Evolutionary conservation across 2,888 invertebrate genomes (phyloP), one percentile per base, ranked within the genome.

Genomic region (Biston stratarius): DNA sequence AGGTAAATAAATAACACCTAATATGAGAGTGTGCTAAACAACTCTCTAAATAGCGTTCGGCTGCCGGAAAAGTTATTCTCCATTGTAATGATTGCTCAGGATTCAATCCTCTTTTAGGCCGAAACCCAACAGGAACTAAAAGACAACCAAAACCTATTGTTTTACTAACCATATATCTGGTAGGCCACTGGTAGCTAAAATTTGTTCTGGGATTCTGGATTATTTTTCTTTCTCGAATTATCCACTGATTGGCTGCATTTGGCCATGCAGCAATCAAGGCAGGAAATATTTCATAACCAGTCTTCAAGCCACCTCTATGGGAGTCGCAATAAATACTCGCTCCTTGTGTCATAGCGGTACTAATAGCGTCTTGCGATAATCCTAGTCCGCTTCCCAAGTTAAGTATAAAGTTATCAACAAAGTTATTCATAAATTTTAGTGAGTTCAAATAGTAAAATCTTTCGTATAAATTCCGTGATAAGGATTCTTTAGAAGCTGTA

Each of bases 1-100:
- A 88, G 1, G 96, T 89, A 74, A 97, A 95, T 72, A 97, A 89
- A 78, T 96, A 96, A 65, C 96, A 95, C 69, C 96, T 95, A 52
- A 96, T 95, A 78, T 97, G 97, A 0, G 96, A 94, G 80, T 95
- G 95, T 0, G 95, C 95, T 81, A 97, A 92, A 73, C 95, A 95
- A 14, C 96, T 95, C 82, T 97, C 96, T 72, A 98, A 88, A 80
- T 95, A 96, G 34, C 96, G 94, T 84, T 97, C 97, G 0, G 96
- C 97, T 62, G 96, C 95, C 0, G 97, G 97, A 81, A 97, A 97
- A 48, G 95, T 94, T 3, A 97, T 93, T 84, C 96, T 96, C 97
- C 97, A 98, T 84, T 97, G 97, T 24, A 97, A 87, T 67, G 95
- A 94, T 57, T 95, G 94, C 42, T 95, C 94, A 0, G 94, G 90